phyloP scores from a whole-genome alignment of 2,113 vertebrate genomes.

The Scomber scombrus region DNA sequence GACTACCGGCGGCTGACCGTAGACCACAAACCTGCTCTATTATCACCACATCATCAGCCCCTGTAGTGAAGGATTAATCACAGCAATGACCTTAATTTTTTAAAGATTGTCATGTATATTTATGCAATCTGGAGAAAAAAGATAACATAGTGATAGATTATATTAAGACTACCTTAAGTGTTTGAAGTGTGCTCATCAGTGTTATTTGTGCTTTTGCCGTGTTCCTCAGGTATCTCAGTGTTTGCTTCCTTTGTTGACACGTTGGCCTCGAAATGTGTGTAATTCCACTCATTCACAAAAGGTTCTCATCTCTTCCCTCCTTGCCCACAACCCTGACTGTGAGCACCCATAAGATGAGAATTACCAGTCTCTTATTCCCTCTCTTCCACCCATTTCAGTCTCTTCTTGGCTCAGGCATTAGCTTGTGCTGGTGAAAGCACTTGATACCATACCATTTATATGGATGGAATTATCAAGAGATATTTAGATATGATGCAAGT shows the following conservation, averaged over 20 bases:
- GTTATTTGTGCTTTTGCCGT: background rate
- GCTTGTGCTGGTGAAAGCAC: slow-evolving; percentile 41
- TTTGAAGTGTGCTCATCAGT: slow-evolving; percentile 19
- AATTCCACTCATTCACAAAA: slow-evolving; percentile 41
- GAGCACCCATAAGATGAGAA: slow-evolving; percentile 59
- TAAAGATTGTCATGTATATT: slow-evolving; percentile 34
- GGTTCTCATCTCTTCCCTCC: slow-evolving; percentile 19
- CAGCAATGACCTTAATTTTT: slow-evolving; percentile 47
- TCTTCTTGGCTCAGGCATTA: slow-evolving; percentile 47
- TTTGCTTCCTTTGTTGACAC: slow-evolving; percentile 36
- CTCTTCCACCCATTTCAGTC: slow-evolving; percentile 19
- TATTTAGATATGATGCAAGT: slow-evolving; percentile 29
- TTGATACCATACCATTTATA: slow-evolving; percentile 37
- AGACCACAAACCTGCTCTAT: slow-evolving; percentile 55
- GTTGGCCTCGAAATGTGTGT: slow-evolving; percentile 20
- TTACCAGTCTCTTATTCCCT: slow-evolving; percentile 53
- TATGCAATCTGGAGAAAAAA: slow-evolving; percentile 29
- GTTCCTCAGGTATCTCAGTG: slow-evolving; percentile 2
- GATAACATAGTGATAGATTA: background rate
- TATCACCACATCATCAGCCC: slow-evolving; percentile 64
- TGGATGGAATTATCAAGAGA: slow-evolving; percentile 43
- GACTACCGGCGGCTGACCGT: slow-evolving; percentile 52
- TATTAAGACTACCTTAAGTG: background rate
- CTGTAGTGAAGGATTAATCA: slow-evolving; percentile 51
- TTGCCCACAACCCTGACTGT: slow-evolving; percentile 22